Evolutionary conservation across 2,888 invertebrate genomes (phyloP).

Genomic region (Cosmorhoe ocellata): DNA sequence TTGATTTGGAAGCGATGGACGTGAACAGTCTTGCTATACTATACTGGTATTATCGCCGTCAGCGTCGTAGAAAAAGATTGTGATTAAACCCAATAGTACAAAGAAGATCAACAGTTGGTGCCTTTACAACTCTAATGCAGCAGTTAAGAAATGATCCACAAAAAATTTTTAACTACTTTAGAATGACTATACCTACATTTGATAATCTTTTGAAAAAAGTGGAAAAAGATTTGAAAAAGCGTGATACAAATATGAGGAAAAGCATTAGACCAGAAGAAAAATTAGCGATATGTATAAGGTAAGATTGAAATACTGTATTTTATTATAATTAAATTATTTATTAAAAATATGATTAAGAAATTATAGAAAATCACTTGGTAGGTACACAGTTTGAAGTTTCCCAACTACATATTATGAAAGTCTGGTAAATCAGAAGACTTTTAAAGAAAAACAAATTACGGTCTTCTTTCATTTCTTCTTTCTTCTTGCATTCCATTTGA

Average conservation of each 20-base stretch:
- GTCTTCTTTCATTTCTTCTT: constrained; percentile 30
- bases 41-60: constrained; percentile 37
- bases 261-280: constrained; percentile 36
- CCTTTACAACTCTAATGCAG: constrained; percentile 30
- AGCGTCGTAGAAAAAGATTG: constrained; percentile 34
- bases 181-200: constrained; percentile 33
- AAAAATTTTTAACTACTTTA: constrained; percentile 32
- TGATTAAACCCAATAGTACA: constrained; percentile 37
- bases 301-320: constrained; percentile 30
- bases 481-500: constrained; percentile 32
- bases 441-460: constrained; percentile 32
- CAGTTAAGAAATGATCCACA: constrained; percentile 32
- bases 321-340: constrained; percentile 32
- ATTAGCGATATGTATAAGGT: constrained; percentile 36
- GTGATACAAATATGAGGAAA: constrained; percentile 37
- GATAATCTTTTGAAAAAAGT: constrained; percentile 28
- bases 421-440: constrained; percentile 36
- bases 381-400: constrained; percentile 29
- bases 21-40: constrained; percentile 35
- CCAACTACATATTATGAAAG: constrained; percentile 35
- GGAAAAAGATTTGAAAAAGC: constrained; percentile 32
- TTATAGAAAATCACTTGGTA: constrained; percentile 32
- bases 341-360: constrained; percentile 30
- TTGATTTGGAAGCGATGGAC: constrained; percentile 32
- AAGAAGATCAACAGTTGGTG: constrained; percentile 30